Evolutionary conservation across 1,140 invertebrate genomes (phyloP).

Genomic region (Manduca sexta): DNA sequence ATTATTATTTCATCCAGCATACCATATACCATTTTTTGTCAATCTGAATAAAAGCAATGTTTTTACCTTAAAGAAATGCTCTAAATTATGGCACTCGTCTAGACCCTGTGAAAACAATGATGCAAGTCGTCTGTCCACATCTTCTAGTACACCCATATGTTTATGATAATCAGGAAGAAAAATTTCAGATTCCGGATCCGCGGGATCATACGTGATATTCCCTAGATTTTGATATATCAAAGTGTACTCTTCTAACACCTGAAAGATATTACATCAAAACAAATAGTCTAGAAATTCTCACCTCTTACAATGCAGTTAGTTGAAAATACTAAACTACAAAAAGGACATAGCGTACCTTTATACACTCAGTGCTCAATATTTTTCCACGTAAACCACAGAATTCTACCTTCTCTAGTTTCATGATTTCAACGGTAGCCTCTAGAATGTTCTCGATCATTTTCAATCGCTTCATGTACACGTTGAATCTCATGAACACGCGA

Average conservation of each 20-base stretch:
- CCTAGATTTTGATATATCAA: constrained; percentile 80
- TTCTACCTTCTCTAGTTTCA: constrained; percentile 92
- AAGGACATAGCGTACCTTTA: constrained; percentile 58
- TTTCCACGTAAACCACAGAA: constrained; percentile 85
- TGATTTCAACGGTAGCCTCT: constrained; percentile 83
- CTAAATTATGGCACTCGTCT: constrained; percentile 83
- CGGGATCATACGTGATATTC: constrained; percentile 75
- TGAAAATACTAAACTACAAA: too few relatives aligned
- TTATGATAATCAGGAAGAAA: constrained; percentile 78
- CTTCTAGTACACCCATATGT: constrained; percentile 74
- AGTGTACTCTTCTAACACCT: constrained; percentile 82
- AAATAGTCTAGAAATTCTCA: too few relatives aligned
- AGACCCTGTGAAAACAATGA: constrained; percentile 84
- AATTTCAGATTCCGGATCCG: constrained; percentile 76
- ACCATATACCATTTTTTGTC: too few relatives aligned
- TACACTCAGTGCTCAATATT: constrained; percentile 74
- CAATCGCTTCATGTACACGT: constrained; percentile 78
- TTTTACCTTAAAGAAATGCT: constrained; percentile 74
- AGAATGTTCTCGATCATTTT: constrained; percentile 79
- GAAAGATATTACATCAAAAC: too few relatives aligned
- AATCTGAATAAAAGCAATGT: too few relatives aligned
- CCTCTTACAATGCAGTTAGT: too few relatives aligned
- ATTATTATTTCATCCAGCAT: too few relatives aligned
- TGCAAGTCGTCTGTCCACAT: constrained; percentile 83
- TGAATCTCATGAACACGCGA: constrained; percentile 81